Base-by-base conservation (phyloP, 2,888 invertebrate genomes). In the Thalpophila matura region DNA sequence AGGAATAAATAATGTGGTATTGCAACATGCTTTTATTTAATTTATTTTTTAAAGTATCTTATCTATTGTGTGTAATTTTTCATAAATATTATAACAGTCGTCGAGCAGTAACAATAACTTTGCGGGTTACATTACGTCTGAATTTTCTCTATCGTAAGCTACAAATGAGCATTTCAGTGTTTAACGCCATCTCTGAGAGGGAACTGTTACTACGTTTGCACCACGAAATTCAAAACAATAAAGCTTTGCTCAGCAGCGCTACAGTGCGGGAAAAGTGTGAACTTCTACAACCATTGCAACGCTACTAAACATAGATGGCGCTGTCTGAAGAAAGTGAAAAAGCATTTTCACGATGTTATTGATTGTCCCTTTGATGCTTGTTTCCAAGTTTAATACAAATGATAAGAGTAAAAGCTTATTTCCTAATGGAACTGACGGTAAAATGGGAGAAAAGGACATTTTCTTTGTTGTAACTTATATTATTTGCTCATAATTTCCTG, bases 241-340 rank as follows among this genome's bases (percentile, higher is more conserved):
- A 37, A 72, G 20, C 27, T 49, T 54, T 7, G 20, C 29, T 12
- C 35, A 66, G 57, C 62, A 77, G 77, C 85, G 87, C 86, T 80
- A 72, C 64, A 64, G 37, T 37, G 59, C 69, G 67, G 53, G 46
- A 56, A 62, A 31, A 16, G 1, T 4, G 3, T 31, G 79, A 82
- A 89, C 86, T 84, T 61, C 18, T 56, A 53, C 40, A 26, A 51
- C 62, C 22, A 12, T 5, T 27, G n/a, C 40, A 16, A 33, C 20
- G 4, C 5, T 1, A 14, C 4, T 9, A 14, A 24, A 54, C 60
- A 84, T 76, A 92, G 92, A 90, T 90, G 92, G 90, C 92, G 91
- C 85, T 90, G 58, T 81, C 50, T 12, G 3, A 22, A 45, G 76
- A 64, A 71, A 60, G 72, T 29, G 43, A 31, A 61, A 79, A 76